phyloP scores from a whole-genome alignment of 2,888 invertebrate species.

The Hemicrepidius hirtus region DNA sequence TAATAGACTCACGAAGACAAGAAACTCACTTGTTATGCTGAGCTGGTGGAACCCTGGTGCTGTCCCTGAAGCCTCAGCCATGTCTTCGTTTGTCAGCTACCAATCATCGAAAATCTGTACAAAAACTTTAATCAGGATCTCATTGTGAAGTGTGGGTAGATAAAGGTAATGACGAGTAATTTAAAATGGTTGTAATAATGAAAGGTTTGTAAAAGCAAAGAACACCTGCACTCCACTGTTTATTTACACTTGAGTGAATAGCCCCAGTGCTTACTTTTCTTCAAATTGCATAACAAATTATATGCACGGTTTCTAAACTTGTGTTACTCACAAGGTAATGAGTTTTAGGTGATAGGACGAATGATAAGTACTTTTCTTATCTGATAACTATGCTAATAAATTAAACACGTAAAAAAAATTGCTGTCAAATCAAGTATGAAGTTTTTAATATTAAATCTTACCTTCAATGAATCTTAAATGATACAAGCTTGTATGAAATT shows the following conservation, averaged over 20 bases:
- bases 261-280: slow-evolving; percentile 6
- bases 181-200: not conserved
- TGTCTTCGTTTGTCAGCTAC: slow-evolving; percentile 50
- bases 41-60: slow-evolving; percentile 79
- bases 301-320: not conserved
- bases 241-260: slow-evolving; percentile 38
- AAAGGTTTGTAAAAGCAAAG: not conserved
- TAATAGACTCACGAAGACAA: too few relatives aligned
- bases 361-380: slow-evolving; percentile 38
- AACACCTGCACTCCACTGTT: slow-evolving; percentile 24
- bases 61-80: slow-evolving; percentile 64
- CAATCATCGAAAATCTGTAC: slow-evolving; percentile 56
- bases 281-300: slow-evolving; percentile 23
- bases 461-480: slow-evolving; percentile 28
- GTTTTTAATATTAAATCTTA: slow-evolving; percentile 7
- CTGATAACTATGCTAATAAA: slow-evolving; percentile 30
- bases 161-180: not conserved
- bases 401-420: slow-evolving; percentile 37
- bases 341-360: slow-evolving; percentile 2
- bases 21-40: slow-evolving; percentile 79
- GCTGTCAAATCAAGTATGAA: slow-evolving; percentile 30
- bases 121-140: slow-evolving; percentile 12
- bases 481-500: not conserved
- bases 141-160: not conserved
- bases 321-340: slow-evolving; percentile 1